Conservation (phyloP, 2,888 invertebrate genomes). For the Disparrhopalites patrizii region DNA sequence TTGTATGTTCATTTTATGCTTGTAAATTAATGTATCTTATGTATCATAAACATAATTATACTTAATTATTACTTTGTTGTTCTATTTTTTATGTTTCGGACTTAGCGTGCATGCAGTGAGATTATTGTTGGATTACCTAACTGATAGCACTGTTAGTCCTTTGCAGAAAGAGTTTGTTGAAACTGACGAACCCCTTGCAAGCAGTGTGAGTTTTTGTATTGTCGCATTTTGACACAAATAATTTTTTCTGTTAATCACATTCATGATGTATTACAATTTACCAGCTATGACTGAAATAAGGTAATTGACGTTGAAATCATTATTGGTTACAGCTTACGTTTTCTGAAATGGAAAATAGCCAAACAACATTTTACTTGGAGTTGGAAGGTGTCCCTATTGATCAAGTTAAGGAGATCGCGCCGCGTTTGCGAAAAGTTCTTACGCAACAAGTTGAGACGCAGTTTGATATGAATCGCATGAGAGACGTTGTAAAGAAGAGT, state of each 20-base stretch:
- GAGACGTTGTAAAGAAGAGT: slow-evolving; percentile 66
- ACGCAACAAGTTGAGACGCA: slow-evolving; percentile 53
- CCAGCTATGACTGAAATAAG: not conserved
- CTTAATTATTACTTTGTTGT: not conserved
- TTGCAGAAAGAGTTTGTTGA: slow-evolving; percentile 79
- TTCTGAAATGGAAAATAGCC: slow-evolving; percentile 68
- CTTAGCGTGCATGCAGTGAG: slow-evolving; percentile 39
- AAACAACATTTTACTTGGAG: slow-evolving; percentile 64
- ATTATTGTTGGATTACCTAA: slow-evolving; percentile 72
- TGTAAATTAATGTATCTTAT: no score
- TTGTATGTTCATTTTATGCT: no score
- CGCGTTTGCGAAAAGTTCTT: slow-evolving; percentile 57
- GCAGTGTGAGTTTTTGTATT: slow-evolving; percentile 59
- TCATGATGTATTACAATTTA: not conserved
- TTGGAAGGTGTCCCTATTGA: slow-evolving; percentile 71
- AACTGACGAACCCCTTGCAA: slow-evolving; percentile 73
- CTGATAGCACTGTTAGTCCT: slow-evolving; percentile 81
- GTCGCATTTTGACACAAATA: not conserved
- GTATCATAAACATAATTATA: not conserved
- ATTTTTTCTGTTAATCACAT: slow-evolving; percentile 1
- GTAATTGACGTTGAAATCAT: not conserved
- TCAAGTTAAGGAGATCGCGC: slow-evolving; percentile 63
- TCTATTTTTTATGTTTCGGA: not conserved
- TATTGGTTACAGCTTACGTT: slow-evolving; percentile 46
- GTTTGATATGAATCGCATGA: slow-evolving; percentile 72